A percentile compares a stretch with the other conserved stretches of the same genome.
phyloP scores from a whole-genome alignment of 1,140 invertebrate species.

The Cherax destructor region DNA sequence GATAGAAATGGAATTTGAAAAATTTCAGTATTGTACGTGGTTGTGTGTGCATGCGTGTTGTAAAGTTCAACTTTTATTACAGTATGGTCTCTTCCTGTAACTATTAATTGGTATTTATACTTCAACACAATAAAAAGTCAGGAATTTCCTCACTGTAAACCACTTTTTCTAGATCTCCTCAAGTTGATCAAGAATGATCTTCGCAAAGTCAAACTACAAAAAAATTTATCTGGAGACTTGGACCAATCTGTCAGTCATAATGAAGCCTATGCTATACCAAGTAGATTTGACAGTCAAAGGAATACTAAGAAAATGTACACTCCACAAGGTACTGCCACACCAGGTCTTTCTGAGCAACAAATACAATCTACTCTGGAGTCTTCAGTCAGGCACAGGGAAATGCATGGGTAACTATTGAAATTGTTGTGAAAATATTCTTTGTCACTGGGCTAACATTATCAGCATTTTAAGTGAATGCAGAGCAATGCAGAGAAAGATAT shows the following conservation, averaged over 20 bases:
- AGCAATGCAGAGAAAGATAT: too few relatives aligned
- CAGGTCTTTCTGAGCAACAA: neutral
- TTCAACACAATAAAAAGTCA: too few relatives aligned
- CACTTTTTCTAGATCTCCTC: slow-evolving; percentile 25
- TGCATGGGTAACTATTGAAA: neutral
- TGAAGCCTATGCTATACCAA: neutral
- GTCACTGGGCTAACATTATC: too few relatives aligned
- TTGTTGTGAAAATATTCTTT: too few relatives aligned
- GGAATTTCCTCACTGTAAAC: neutral
- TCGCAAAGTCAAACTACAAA: slow-evolving; percentile 33
- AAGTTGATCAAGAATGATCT: slow-evolving; percentile 57
- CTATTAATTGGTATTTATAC: too few relatives aligned
- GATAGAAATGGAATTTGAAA: too few relatives aligned
- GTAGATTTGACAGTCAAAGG: neutral
- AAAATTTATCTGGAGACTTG: neutral
- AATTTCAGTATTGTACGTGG: too few relatives aligned
- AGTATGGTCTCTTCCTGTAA: too few relatives aligned
- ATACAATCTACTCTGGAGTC: neutral
- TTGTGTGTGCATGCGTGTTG: too few relatives aligned
- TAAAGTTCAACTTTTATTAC: too few relatives aligned
- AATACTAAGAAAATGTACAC: neutral
- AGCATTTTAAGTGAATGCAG: too few relatives aligned
- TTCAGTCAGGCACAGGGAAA: neutral
- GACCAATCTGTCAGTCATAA: neutral
- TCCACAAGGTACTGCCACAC: neutral